Base-by-base conservation (phyloP, 2,113 vertebrate species). In the Anarhynchus alexandrinus region DNA sequence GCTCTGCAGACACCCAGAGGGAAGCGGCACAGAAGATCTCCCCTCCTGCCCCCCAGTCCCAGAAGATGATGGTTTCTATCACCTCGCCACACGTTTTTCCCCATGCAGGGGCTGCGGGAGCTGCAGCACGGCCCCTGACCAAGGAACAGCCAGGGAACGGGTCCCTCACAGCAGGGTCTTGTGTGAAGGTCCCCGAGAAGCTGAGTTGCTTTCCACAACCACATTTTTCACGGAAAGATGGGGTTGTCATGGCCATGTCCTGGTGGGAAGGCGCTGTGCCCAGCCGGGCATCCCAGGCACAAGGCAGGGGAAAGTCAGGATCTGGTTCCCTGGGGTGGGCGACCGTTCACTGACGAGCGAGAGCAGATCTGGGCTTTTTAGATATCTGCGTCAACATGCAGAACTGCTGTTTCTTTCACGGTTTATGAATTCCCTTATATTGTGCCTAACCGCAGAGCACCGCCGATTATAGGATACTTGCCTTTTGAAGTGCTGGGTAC, bases 401-500 rank as follows among this genome's bases (percentile, higher is more conserved):
- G 38, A 65, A 32, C 21, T 83, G 51, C 55, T 52, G 14, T 43
- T 83, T 49, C 32, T 72, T 73, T 72, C 21, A 1, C 70, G 79
- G 66, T 67, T 78, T 45, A 78, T 52, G 72, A 86, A 54, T 77
- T 94, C 29, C 32, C 54, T 32, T 18, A 1, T 34, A 9, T 57
- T 42, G 77, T 94, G 51, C 86, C 88, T 55, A 45, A 54, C 79
- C 1, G 5, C 97, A 99, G 98, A 96, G 98, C 98, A 17, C 98
- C 98, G 13, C 98, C 98, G 0, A 98, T 99, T 94, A 99, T 99
- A 88, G 98, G 98, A 85, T 99, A 99, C 95, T 97, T 99, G 97
- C 98, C 98, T 97, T 98, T 99, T 79, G 98, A 99, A 98, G 98
- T 99, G 76, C 97, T 99, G 86, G 98, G 98, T 38, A 99, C 98